Base-by-base conservation (phyloP, 2,888 invertebrate species). In the Idaea biselata region DNA sequence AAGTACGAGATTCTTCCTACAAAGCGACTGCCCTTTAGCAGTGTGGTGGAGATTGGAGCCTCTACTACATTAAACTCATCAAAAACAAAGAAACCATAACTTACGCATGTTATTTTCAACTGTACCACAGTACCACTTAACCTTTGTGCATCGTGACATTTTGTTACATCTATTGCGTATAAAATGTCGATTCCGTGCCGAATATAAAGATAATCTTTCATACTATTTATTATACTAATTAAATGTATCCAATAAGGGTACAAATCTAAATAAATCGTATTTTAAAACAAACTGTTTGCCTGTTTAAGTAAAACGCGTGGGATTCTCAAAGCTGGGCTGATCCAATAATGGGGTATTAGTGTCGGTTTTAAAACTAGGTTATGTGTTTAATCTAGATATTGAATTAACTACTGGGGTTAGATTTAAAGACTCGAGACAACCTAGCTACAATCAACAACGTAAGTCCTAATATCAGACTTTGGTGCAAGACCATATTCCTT, bases 111-210 rank as follows among this genome's bases (percentile, higher is more conserved):
- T 58, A 16, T 44, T 4, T 14, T 17, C 66, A 63, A 69, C 62
- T 63, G 74, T 73, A 70, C 68, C 56, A 69, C 62, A 63, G 74
- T 73, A 70, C 68, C 56, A 68, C 65, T 68, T 81, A 81, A 86
- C 88, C 84, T 88, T 86, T 86, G 73, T 67, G 14, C 44, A 65
- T 75, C 73, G 76, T 87, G 88, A 83, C 87, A 87, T 89, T 89
- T 86, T 58, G 74, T 71, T 82, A 79, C 81, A 80, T 81, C 64
- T 71, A 77, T 76, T 85, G 83, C 85, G 84, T 83, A 84, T 80
- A 68, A 88, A 91, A 89, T 91, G 91, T 84, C 91, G 84, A 87
- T 76, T 86, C 78, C 91, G 91, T 91, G 91, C 85, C 65, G 68
- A 65, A 67, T 58, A 62, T 65, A 64, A 65, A 65, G 62, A 68